A percentile compares a stretch with the other conserved stretches of the same genome.
These are phyloP conservation scores for Papilio aristodemus DNA, from an alignment of 1,140 invertebrate species.

Conservation along the genomic window DNA sequence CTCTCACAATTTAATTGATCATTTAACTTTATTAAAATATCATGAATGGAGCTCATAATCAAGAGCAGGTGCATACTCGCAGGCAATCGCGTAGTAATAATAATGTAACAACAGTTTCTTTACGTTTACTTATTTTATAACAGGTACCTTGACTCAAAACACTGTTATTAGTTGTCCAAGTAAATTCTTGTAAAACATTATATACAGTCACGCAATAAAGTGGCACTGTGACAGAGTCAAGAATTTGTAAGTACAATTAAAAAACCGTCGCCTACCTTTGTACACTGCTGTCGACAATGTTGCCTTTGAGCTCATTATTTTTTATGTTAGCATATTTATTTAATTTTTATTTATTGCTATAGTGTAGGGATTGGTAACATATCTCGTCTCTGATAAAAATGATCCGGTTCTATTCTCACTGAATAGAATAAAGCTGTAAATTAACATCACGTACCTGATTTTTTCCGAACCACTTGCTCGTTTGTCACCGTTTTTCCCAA, in stretches of 20 bases:
- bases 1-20: not conserved
- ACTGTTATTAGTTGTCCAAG: slow-evolving; percentile 12
- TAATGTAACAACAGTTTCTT: not conserved
- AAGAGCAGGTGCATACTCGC: slow-evolving; percentile 14
- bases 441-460: too few species aligned
- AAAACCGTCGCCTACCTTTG: not conserved
- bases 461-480: too few species aligned
- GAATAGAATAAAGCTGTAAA: too few species aligned
- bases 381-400: too few species aligned
- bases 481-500: too few species aligned
- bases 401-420: too few species aligned
- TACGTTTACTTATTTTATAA: slow-evolving; percentile 11
- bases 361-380: too few species aligned
- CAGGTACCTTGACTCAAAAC: slow-evolving; percentile 20
- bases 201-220: slow-evolving; percentile 20
- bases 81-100: not conserved
- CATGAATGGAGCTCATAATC: not conserved
- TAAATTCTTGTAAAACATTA: slow-evolving; percentile 19
- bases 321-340: not conserved
- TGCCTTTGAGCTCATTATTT: not conserved
- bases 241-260: slow-evolving; percentile 4
- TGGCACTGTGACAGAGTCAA: not conserved
- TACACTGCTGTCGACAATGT: not conserved
- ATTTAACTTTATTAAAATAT: slow-evolving; percentile 14
- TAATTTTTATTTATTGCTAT: not conserved